Percentiles rank a stretch among this genome's conserved stretches.
Conservation (phyloP, 53 echinoderm and acorn worm species). For the Holothuria scabra region DNA sequence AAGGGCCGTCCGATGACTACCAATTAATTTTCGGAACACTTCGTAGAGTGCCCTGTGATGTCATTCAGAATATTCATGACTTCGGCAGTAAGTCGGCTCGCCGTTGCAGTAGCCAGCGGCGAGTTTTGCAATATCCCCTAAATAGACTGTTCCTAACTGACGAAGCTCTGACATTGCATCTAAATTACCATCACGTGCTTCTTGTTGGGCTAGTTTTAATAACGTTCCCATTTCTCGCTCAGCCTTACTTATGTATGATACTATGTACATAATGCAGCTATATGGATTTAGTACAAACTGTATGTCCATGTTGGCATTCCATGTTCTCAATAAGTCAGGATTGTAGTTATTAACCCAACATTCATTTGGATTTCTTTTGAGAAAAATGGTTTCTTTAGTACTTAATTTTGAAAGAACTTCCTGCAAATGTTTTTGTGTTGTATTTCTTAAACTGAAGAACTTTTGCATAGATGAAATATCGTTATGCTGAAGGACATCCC, state of each 20-base stretch:
- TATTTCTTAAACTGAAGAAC: constrained; percentile 46
- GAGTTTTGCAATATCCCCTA: too few relatives aligned
- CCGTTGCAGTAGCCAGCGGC: too few relatives aligned
- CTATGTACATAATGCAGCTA: constrained; percentile 61
- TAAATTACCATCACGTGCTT: constrained; percentile 64
- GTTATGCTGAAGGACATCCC: constrained; percentile 19
- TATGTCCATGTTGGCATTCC: constrained; percentile 79
- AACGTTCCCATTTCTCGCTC: constrained; percentile 78
- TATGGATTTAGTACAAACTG: constrained; percentile 63
- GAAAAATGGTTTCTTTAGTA: constrained; percentile 42
- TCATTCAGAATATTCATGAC: too few relatives aligned
- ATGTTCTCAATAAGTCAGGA: constrained; percentile 53
- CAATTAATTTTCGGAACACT: too few relatives aligned
- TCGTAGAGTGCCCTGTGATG: too few relatives aligned
- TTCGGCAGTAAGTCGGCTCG: too few relatives aligned
- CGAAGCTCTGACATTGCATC: constrained; percentile 60
- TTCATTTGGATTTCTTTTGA: constrained; percentile 57
- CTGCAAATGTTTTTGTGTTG: constrained; percentile 64
- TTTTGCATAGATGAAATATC: constrained; percentile 40
- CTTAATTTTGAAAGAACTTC: constrained; percentile 38
- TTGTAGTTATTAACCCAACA: constrained; percentile 72
- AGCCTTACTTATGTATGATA: constrained; percentile 69
- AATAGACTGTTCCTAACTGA: too few relatives aligned
- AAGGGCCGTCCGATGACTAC: too few relatives aligned
- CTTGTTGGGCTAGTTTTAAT: constrained; percentile 52